Evolutionary conservation across 2,888 invertebrate species (phyloP).

Genomic region (Sthenelais limicola): DNA sequence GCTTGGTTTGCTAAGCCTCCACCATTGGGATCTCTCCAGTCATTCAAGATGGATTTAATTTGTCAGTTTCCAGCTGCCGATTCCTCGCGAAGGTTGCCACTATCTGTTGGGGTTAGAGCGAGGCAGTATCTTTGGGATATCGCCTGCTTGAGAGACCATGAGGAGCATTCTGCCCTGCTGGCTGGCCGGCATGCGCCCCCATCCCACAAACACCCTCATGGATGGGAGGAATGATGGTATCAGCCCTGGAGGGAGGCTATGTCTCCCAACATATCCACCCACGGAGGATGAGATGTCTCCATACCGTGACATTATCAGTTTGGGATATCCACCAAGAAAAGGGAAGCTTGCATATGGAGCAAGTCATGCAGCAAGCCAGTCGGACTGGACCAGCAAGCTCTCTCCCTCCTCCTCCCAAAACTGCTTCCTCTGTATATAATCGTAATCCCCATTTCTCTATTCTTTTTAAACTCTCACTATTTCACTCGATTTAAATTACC

Average conservation of each 20-base stretch:
- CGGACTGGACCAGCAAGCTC: too few species aligned
- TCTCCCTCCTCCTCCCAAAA: too few species aligned
- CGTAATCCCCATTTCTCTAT: too few species aligned
- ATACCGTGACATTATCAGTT: too few species aligned
- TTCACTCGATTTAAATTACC: too few species aligned
- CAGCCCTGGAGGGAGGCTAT: not conserved
- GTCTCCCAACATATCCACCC: too few species aligned
- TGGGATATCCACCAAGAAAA: too few species aligned
- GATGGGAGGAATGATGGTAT: not conserved
- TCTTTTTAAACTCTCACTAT: too few species aligned
- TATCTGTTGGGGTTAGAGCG: not conserved
- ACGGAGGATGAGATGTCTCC: too few species aligned
- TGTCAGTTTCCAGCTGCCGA: conserved; percentile 38
- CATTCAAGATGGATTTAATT: conserved; percentile 25
- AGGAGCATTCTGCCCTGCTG: not conserved
- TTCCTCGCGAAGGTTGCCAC: not conserved
- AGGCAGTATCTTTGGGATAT: not conserved
- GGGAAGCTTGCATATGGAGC: too few species aligned
- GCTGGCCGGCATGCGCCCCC: not conserved
- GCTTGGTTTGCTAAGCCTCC: not conserved
- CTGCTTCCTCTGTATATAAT: too few species aligned
- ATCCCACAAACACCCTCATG: not conserved
- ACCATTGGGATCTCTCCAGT: not conserved
- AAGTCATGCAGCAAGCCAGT: too few species aligned
- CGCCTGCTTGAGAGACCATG: not conserved